A percentile compares a stretch with the other conserved stretches of the same genome.
Conservation (phyloP, 2,113 vertebrate species). For the Chaetodon auriga region DNA sequence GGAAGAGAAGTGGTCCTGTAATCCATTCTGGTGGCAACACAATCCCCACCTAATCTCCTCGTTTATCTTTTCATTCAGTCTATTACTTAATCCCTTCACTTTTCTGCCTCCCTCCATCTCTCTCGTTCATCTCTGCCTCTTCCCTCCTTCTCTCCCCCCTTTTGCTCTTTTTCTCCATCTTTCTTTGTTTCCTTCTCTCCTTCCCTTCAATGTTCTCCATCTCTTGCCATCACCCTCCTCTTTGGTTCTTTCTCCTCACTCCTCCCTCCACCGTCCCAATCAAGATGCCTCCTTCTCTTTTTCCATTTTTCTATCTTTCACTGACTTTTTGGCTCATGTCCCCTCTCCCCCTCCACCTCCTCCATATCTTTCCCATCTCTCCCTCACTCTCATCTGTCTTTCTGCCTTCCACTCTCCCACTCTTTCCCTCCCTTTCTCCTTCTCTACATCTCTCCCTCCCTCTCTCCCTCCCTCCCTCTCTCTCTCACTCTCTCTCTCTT, state of each 20-base stretch:
- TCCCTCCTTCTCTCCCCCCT: background rate
- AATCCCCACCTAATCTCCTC: background rate
- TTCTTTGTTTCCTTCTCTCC: background rate
- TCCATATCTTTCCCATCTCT: conserved; percentile 31
- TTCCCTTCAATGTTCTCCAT: background rate
- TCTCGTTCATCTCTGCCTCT: background rate
- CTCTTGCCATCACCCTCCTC: background rate
- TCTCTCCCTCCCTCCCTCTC: conserved; percentile 56
- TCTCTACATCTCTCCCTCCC: conserved; percentile 43
- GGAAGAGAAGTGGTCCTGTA: background rate
- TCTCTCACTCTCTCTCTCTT: background rate
- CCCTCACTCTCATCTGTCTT: conserved; percentile 10
- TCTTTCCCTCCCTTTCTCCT: conserved; percentile 5
- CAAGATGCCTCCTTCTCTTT: conserved; percentile 4
- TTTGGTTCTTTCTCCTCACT: background rate
- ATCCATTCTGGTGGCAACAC: background rate
- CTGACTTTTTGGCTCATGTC: conserved; percentile 6
- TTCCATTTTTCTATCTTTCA: conserved; percentile 4
- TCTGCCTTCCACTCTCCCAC: conserved; percentile 6
- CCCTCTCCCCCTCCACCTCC: conserved; percentile 38
- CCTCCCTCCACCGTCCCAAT: background rate
- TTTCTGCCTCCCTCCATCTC: background rate
- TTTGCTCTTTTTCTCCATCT: background rate
- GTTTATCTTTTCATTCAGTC: background rate
- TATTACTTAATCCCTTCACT: background rate